A percentile compares a stretch with the other conserved stretches of the same genome.
These are phyloP conservation scores for Chloroceryle inda DNA, from an alignment of 2,797 vertebrate species.

Conservation along the genomic window DNA sequence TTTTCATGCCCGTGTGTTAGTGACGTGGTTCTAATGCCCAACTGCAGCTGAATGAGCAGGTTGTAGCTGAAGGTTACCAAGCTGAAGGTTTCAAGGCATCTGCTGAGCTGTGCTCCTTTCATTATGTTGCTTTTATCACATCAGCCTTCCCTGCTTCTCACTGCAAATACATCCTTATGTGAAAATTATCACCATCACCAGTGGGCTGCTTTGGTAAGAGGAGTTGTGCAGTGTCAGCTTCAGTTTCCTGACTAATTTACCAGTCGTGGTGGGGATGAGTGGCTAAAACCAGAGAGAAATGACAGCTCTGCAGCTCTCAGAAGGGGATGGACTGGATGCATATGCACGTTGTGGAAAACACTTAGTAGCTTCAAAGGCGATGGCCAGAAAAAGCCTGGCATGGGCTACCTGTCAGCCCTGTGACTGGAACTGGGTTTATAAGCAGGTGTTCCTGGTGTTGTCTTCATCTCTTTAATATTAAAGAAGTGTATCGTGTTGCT, in stretches of 20 bases:
- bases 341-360: background rate
- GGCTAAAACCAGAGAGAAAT: background rate
- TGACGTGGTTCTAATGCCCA: background rate
- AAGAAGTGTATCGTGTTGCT: background rate
- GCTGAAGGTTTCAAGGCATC: background rate
- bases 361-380: background rate
- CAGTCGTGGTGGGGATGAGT: fast-evolving
- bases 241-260: background rate
- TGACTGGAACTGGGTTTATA: background rate
- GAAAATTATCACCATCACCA: background rate
- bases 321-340: background rate
- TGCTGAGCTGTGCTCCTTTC: background rate
- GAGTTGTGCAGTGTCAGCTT: background rate
- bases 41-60: background rate
- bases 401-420: background rate
- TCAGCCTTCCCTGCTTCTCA: background rate
- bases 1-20: background rate
- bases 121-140: background rate
- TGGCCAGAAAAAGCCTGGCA: background rate
- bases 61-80: background rate
- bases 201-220: background rate
- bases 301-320: background rate
- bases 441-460: background rate
- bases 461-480: background rate
- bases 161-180: fast-evolving